These are phyloP conservation scores for Palythoa heliodiscus DNA, from an alignment of 92 coral and sea anemone genomes.

Conservation along the genomic window DNA sequence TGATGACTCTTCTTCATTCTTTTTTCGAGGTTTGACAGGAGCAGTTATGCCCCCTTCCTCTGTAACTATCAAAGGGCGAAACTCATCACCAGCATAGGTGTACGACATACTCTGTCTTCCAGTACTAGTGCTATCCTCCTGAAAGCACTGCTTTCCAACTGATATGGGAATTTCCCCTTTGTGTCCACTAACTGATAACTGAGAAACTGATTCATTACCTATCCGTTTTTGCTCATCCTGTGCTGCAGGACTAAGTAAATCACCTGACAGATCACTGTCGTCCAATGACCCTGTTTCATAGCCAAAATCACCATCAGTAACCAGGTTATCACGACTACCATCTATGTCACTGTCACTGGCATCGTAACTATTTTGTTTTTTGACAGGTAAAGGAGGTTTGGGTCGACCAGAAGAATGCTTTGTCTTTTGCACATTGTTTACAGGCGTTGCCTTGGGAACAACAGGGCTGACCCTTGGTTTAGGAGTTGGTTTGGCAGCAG, in stretches of 20 bases:
- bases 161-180: conserved; percentile 1
- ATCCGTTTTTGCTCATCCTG: conserved; percentile 71
- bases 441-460: conserved; percentile 16
- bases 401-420: conserved; percentile 25
- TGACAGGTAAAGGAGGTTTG: conserved; percentile 30
- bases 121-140: neutral
- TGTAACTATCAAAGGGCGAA: conserved; percentile 67
- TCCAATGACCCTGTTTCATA: conserved; percentile 87
- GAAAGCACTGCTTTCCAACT: neutral
- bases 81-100: conserved; percentile 84
- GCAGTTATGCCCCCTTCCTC: conserved; percentile 73
- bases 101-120: conserved; percentile 40
- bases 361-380: conserved; percentile 79
- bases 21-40: conserved; percentile 45
- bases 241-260: conserved; percentile 77
- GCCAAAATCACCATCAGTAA: conserved; percentile 80
- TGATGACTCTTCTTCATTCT: neutral
- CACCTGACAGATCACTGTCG: conserved; percentile 83
- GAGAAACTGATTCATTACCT: conserved; percentile 25
- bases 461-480: conserved; percentile 11
- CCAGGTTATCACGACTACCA: conserved; percentile 73
- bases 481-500: conserved; percentile 28
- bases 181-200: neutral
- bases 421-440: neutral
- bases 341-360: conserved; percentile 86